These are phyloP conservation scores for Torymus texanus DNA, from an alignment of 2,888 invertebrate species.

Conservation along the genomic window DNA sequence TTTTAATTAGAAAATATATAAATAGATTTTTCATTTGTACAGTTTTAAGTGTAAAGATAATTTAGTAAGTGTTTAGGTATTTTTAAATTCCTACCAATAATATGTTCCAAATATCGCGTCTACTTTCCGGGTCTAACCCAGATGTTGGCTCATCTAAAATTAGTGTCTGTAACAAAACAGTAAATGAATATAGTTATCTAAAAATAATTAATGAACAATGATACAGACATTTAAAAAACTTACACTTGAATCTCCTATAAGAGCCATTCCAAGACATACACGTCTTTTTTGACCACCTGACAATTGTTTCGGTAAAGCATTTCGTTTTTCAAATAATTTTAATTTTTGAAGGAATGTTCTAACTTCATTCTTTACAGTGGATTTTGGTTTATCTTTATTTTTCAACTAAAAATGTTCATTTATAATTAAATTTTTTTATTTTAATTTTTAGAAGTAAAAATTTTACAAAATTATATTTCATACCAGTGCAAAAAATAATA, in stretches of 20 bases:
- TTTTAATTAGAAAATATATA: too few species aligned
- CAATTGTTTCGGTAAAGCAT: conserved; percentile 78
- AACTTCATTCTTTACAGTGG: conserved; percentile 77
- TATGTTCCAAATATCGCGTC: conserved; percentile 90
- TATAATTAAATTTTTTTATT: background rate
- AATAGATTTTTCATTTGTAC: too few species aligned
- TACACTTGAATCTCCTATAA: conserved; percentile 84
- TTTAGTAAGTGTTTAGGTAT: background rate
- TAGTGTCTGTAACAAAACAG: conserved; percentile 69
- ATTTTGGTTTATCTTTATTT: conserved; percentile 73
- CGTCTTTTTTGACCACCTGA: conserved; percentile 95
- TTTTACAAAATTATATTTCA: conserved; percentile 53
- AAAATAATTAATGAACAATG: too few species aligned
- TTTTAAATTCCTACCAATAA: conserved; percentile 77
- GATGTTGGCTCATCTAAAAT: conserved; percentile 89
- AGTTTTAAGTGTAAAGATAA: too few species aligned
- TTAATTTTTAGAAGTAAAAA: background rate
- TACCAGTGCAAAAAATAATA: conserved; percentile 88
- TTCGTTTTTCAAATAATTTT: conserved; percentile 80
- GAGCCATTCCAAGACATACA: conserved; percentile 87
- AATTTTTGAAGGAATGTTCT: conserved; percentile 79
- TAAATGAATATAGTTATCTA: too few species aligned
- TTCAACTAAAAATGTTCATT: conserved; percentile 77
- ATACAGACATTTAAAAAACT: conserved; percentile 26
- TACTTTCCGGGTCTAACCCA: conserved; percentile 90